A percentile compares a stretch with the other conserved stretches of the same genome.
Conservation (phyloP, 2,888 invertebrate species). For the Monochamus alternatus region DNA sequence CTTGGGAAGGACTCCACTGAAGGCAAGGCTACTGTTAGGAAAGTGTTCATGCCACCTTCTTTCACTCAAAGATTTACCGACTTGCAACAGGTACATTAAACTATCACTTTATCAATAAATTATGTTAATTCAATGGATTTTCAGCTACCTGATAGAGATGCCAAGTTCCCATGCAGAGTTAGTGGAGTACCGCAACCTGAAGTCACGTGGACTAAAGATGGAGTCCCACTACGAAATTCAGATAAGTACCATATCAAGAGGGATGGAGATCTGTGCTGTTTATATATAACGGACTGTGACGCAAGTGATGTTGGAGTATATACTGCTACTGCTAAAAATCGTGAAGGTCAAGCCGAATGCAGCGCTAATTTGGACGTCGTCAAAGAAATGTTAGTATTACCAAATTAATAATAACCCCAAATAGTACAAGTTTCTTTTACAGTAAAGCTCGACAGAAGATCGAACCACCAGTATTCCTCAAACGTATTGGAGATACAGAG, state of each 20-base stretch:
- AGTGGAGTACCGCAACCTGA: constrained; percentile 89
- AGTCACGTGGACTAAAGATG: constrained; percentile 90
- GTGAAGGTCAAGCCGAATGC: constrained; percentile 85
- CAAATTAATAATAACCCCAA: not conserved
- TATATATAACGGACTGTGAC: constrained; percentile 82
- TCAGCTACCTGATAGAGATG: constrained; percentile 83
- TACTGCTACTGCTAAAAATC: constrained; percentile 85
- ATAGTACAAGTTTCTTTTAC: constrained; percentile 24
- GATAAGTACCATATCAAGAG: constrained; percentile 84
- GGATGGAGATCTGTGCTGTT: constrained; percentile 85
- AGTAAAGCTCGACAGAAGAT: constrained; percentile 83
- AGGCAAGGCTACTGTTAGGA: constrained; percentile 83
- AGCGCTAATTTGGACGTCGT: constrained; percentile 84
- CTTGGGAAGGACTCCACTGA: constrained; percentile 82
- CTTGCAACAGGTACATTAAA: constrained; percentile 75
- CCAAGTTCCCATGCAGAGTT: constrained; percentile 87
- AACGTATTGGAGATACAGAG: constrained; percentile 91
- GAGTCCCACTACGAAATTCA: constrained; percentile 78
- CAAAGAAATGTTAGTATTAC: constrained; percentile 82
- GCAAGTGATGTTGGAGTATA: constrained; percentile 82
- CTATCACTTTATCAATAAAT: not conserved
- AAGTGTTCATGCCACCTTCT: constrained; percentile 85
- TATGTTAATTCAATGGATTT: constrained; percentile 35
- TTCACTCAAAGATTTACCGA: constrained; percentile 85
- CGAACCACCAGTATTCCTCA: constrained; percentile 91